Base-by-base conservation (phyloP, 2,888 invertebrate genomes). In the Hoplodrina ambigua region DNA sequence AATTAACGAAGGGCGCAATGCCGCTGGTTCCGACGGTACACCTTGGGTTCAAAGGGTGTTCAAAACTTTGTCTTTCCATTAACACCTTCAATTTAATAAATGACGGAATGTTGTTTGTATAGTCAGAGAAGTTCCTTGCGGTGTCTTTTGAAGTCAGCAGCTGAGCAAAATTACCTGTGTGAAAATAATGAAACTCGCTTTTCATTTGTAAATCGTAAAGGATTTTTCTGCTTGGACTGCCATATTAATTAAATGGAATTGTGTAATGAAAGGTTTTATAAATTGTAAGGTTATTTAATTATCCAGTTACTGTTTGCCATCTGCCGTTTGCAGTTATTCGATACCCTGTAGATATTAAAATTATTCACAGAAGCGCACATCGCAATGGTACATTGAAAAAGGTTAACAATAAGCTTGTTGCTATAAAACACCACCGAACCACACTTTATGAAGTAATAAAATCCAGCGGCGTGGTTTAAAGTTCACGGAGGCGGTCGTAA, bases 361-460 rank as follows among this genome's bases (percentile, higher is more conserved):
- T 37, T 10, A 52, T 63, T 49, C 4, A 15, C 44, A 63, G 25
- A 55, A 59, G 17, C 17, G 50, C 19, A 65, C 44, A 69, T 63
- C 30, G 53, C 19, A 64, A 71, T 53, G 63, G 66, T 70, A 80
- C 78, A 86, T 83, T 62, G 75, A 72, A 83, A 80, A 82, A 82
- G 83, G 81, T 85, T 75, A 87, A 86, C 84, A 84, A 85, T 89
- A 86, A 83, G 83, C 78, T 79, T 78, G 77, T 81, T 75, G 86
- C 83, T 87, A 88, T 88, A 88, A 89, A 90, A 87, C 77, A 85
- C 83, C 83, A 70, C 80, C 66, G 70, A 87, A 87, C 83, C 84
- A 85, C 82, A 88, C 82, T 91, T 91, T 89, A 89, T 89, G 88
- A 90, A 91, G 88, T 89, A 90, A 92, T 92, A 91, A 93, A 92